These are phyloP conservation scores for Tipula vernalis DNA, from an alignment of 2,888 invertebrate species.

Conservation along the genomic window DNA sequence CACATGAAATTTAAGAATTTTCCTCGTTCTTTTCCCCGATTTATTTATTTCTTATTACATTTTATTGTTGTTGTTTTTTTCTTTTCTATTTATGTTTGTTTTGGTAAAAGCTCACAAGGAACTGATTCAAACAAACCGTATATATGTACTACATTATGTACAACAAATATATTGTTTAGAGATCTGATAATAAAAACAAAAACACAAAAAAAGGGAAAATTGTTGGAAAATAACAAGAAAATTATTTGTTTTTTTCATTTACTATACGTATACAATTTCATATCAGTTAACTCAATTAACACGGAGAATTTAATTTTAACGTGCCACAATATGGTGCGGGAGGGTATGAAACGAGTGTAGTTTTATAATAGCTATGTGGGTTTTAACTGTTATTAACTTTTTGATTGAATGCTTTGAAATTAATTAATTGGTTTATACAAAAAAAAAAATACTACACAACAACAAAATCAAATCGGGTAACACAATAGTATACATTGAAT, in stretches of 20 bases:
- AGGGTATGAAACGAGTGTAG: neutral
- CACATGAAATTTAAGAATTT: neutral
- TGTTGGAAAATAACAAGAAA: neutral
- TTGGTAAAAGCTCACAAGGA: neutral
- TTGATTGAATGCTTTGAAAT: neutral
- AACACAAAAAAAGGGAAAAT: neutral
- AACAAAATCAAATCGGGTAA: neutral
- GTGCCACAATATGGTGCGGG: neutral
- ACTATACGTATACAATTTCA: neutral
- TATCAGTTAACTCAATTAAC: conserved; percentile 4
- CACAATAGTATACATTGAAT: neutral
- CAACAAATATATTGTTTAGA: neutral
- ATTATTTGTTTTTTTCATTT: neutral
- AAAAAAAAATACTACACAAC: too few species aligned
- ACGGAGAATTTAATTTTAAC: neutral
- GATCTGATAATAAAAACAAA: neutral
- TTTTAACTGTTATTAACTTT: neutral
- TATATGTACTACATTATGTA: neutral
- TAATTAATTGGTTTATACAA: neutral
- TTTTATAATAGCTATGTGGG: neutral
- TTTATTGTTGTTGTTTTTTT: neutral
- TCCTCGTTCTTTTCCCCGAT: neutral
- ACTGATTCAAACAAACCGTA: neutral
- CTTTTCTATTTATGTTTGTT: neutral
- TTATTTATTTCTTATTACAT: neutral